Base-by-base conservation (phyloP, 64 coral and sea anemone genomes). In the Porites australiensis region DNA sequence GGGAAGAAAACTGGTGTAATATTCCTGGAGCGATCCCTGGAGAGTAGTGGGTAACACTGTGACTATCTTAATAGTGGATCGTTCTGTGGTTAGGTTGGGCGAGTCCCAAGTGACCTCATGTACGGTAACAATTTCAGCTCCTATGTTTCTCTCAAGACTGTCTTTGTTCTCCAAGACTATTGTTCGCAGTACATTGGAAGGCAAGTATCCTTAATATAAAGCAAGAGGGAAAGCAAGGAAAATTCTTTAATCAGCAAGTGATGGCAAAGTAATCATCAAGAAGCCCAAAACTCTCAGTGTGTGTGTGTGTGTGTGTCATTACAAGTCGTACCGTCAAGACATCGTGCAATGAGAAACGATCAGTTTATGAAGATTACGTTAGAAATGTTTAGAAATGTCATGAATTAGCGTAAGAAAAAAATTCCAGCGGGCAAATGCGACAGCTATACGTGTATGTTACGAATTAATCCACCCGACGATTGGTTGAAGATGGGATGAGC, bases 1-100 rank as follows among this genome's bases (percentile, higher is more conserved):
- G 2, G 79, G 79, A 67, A 83, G 79, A 23, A 83, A 83, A 16
- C 14, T 11, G 13, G 79, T 4, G 43, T 83, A 20, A 49, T 65
- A 9, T 8, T 44, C 8, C 22, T 46, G 79, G 3, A 45, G 14
- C 44, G 44, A 9, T 8, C 16, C 18, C 22, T 46, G 79, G 3
- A 45, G 14, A 44, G 44, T 46, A 8, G 79, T 83, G 49, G 60
- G 61, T 67, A 20, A 5, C 11, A 2, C 43, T 83, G 61, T 65
- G 58, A n/a, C 61, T 37, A 27, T 83, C 44, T n/a, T 48, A 2
- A 19, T 5, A n/a, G 37, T 65, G n/a, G 59, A n/a, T 65, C 50
- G 16, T 48, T 8, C 44, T 1, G 60, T 3, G 44, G 61, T 8
- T 65, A 46, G 58, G 44, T 15, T 76, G 5, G 73, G 73, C 0